A percentile compares a stretch with the other conserved stretches of the same genome.
phyloP scores from a whole-genome alignment of 2,797 vertebrate species.

The Pangasius mekongensis region DNA sequence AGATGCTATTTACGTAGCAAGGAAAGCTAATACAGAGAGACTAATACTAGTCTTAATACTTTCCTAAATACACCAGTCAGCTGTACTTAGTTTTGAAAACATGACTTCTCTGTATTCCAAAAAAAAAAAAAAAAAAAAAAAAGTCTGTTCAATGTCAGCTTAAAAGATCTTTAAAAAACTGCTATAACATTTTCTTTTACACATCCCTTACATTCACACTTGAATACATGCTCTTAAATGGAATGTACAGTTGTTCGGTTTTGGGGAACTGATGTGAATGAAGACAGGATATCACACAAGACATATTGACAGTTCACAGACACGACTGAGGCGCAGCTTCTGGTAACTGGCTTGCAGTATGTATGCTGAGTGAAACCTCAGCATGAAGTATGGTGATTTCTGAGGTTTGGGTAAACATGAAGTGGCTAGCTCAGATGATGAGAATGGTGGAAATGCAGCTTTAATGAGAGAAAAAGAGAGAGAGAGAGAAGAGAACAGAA shows the following conservation, averaged over 20 bases:
- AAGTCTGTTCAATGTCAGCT: background rate
- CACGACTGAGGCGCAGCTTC: conserved; percentile 68
- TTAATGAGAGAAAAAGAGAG: conserved; percentile 31
- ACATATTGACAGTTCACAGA: conserved; percentile 50
- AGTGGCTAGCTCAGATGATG: conserved; percentile 49
- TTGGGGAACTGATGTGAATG: conserved; percentile 43
- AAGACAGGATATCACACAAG: conserved; percentile 71
- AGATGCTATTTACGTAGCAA: background rate
- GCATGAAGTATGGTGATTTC: conserved; percentile 53
- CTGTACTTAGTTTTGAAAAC: background rate
- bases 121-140: too few relatives aligned
- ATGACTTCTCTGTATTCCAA: background rate
- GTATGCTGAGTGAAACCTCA: conserved; percentile 49
- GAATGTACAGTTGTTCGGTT: conserved; percentile 27
- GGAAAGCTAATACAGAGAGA: conserved; percentile 11
- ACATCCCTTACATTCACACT: conserved; percentile 4
- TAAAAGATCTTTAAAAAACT: background rate
- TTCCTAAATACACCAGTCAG: conserved; percentile 6
- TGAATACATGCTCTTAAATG: conserved; percentile 5
- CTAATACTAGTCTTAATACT: conserved; percentile 34
- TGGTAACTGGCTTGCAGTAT: conserved; percentile 73
- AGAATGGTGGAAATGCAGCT: conserved; percentile 45
- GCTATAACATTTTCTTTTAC: background rate
- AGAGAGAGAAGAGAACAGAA: conserved; percentile 46
- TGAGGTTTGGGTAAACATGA: conserved; percentile 55